These are phyloP conservation scores for Cerastoderma edule DNA, from an alignment of 2,888 invertebrate genomes.

Conservation along the genomic window DNA sequence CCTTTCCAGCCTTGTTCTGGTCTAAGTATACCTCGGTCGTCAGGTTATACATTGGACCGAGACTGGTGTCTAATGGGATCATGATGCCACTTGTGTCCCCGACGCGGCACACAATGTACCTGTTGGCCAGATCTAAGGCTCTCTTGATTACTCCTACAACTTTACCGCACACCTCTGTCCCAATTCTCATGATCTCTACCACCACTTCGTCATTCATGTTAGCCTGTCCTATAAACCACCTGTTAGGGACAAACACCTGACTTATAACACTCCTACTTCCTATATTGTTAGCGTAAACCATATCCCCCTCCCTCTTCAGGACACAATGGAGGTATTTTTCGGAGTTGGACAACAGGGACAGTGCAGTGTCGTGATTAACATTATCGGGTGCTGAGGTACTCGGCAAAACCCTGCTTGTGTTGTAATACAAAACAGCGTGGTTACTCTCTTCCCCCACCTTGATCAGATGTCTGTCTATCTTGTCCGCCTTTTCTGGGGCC, in stretches of 20 bases:
- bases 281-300: constrained; percentile 8
- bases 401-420: constrained; percentile 20
- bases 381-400: constrained; percentile 19
- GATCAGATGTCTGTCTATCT: constrained; percentile 59
- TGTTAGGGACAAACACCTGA: constrained; percentile 31
- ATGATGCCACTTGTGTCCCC: constrained; percentile 75
- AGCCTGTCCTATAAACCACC: constrained; percentile 71
- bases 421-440: constrained; percentile 63
- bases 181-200: constrained; percentile 68
- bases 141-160: constrained; percentile 77
- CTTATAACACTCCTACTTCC: constrained; percentile 12
- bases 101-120: constrained; percentile 77
- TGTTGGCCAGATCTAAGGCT: constrained; percentile 65
- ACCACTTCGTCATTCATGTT: constrained; percentile 78
- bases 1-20: constrained; percentile 65
- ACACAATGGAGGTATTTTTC: constrained; percentile 71
- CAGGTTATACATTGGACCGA: constrained; percentile 75
- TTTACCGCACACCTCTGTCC: constrained; percentile 60
- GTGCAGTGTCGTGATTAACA: constrained; percentile 8
- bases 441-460: constrained; percentile 65
- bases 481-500: constrained; percentile 5
- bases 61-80: constrained; percentile 74
- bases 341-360: constrained; percentile 64
- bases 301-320: constrained; percentile 49
- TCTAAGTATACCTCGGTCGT: constrained; percentile 55